A percentile compares a stretch with the other conserved stretches of the same genome.
Conservation (phyloP, 2,797 vertebrate species). For the Crocidura indochinensis region DNA sequence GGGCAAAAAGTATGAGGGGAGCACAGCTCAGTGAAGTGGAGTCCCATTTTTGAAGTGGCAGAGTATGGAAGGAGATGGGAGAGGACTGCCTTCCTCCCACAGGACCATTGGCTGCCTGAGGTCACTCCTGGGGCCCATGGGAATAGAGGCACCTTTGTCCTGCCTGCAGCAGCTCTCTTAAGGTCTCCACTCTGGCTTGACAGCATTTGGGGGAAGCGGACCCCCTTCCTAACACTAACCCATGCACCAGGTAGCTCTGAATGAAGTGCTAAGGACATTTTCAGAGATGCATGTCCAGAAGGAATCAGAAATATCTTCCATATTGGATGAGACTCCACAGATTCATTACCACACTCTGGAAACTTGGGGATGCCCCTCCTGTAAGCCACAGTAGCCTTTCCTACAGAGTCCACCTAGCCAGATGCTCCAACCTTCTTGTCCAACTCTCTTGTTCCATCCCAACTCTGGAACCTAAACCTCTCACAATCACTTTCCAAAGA, state of each 20-base stretch:
- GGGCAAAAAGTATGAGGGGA: not conserved
- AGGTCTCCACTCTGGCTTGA: not conserved
- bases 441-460: not conserved
- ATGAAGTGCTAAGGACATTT: conserved; percentile 13
- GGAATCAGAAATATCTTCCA: not conserved
- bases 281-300: conserved; percentile 6
- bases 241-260: too few relatives aligned
- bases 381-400: not conserved
- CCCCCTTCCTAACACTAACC: too few relatives aligned
- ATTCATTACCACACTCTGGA: conserved; percentile 15
- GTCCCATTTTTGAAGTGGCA: not conserved
- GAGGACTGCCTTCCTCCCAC: not conserved
- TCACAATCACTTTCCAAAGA: conserved; percentile 41
- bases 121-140: not conserved
- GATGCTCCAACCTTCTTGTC: not conserved
- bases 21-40: conserved; percentile 10
- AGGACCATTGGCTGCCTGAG: not conserved
- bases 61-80: conserved; percentile 13
- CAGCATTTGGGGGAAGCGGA: not conserved
- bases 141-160: not conserved
- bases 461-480: not conserved
- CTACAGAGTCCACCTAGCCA: not conserved
- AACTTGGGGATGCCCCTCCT: not conserved
- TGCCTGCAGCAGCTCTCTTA: not conserved
- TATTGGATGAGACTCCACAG: not conserved